These are phyloP conservation scores for Cryptus armator DNA, from an alignment of 2,888 invertebrate species.

Conservation along the genomic window DNA sequence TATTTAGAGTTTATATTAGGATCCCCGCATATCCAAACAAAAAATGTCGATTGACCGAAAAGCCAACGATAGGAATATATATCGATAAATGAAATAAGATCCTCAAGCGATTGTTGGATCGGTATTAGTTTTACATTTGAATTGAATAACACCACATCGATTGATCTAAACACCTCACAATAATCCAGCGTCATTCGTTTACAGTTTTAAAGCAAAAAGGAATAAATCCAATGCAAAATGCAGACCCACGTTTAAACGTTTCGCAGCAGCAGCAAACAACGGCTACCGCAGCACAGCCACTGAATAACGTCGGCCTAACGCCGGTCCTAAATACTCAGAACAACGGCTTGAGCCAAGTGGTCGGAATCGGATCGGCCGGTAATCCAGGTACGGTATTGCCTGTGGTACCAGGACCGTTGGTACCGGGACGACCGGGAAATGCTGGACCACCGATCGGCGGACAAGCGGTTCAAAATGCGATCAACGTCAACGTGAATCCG, in stretches of 20 bases:
- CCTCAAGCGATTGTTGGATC: constrained; percentile 70
- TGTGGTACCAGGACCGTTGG: constrained; percentile 74
- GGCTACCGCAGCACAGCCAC: constrained; percentile 83
- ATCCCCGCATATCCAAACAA: too few relatives aligned
- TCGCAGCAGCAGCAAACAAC: constrained; percentile 80
- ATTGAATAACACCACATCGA: constrained; percentile 48
- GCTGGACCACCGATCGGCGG: constrained; percentile 76
- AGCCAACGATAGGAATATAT: not conserved
- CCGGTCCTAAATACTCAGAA: constrained; percentile 86
- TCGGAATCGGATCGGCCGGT: constrained; percentile 79
- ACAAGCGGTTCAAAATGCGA: constrained; percentile 75
- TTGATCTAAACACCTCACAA: constrained; percentile 77
- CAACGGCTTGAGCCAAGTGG: constrained; percentile 83
- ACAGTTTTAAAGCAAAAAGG: constrained; percentile 92
- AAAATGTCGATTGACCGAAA: too few relatives aligned
- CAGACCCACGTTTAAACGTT: constrained; percentile 85
- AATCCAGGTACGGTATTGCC: constrained; percentile 78
- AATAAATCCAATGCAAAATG: constrained; percentile 85
- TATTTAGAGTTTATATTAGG: not conserved
- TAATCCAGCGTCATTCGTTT: constrained; percentile 86
- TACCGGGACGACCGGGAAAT: constrained; percentile 74
- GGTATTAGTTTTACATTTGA: constrained; percentile 74
- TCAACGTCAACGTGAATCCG: constrained; percentile 76
- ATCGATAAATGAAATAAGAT: constrained; percentile 47
- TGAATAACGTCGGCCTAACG: constrained; percentile 87